Base-by-base conservation (phyloP, 2,888 invertebrate genomes). In the Pinctada fucata region DNA sequence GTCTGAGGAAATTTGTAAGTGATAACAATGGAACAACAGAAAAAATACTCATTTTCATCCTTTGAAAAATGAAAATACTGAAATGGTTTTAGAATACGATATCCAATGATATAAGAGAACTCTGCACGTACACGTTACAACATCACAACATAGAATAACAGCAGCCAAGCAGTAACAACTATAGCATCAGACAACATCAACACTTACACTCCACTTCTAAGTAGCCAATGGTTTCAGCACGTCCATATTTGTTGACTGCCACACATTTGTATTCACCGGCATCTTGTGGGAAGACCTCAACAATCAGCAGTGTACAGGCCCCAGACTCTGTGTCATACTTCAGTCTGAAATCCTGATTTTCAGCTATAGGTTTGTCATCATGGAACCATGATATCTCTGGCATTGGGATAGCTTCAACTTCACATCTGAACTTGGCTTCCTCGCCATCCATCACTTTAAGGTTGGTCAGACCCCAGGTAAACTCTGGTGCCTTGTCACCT, bases 201-300 rank as follows among this genome's bases (percentile, higher is more conserved):
- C 58, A 65, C 90, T 89, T 85, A 91, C 91, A 88, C 88, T 92
- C 91, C 31, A 92, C 91, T 83, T 91, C 89, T 13, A 92, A 86
- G 52, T 82, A 87, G 50, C 91, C 91, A 75, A 85, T 87, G n/a
- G 98, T 98, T 2, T 97, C 97, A 31, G 98, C 98, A 94, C 98
- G 97, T 2, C 99, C 99, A 48, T 97, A 94, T 90, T 96, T 96
- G 92, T 99, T 99, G 79, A 96, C 95, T 1, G 99, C 99, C 92
- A 97, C 96, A 91, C 98, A 99, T 13, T 97, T 97, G 92, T 99
- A 99, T 2, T 98, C 97, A 16, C 99, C 99, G 6, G 97, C 97
- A 93, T 99, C 99, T 88, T 96, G 96, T 10, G 99, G 97, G 92
- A 99, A 99, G 13, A 99, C 98, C 88, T 98, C 97, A 8, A 99